Evolutionary conservation across 2,113 vertebrate genomes (phyloP).

Genomic region (Taxidea taxus): DNA sequence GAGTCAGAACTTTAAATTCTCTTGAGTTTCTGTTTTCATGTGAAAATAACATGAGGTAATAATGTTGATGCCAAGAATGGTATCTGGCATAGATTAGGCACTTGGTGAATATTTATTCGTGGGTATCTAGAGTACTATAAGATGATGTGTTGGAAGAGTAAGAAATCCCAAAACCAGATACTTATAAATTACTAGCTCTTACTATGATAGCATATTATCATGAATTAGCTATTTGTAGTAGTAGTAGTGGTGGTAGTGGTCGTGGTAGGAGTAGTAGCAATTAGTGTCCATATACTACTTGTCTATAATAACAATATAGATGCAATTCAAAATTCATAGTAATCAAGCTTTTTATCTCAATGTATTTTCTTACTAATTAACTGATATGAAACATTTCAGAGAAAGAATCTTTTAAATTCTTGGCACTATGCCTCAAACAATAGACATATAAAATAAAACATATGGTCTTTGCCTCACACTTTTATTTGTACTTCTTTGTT

Average conservation of each 20-base stretch:
- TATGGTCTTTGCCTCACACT: not conserved
- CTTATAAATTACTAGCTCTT: not conserved
- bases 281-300: not conserved
- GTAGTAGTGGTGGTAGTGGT: not conserved
- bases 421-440: not conserved
- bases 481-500: not conserved
- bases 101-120: not conserved
- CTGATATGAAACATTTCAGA: not conserved
- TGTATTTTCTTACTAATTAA: not conserved
- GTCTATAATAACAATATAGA: not conserved
- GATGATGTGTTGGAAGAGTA: not conserved
- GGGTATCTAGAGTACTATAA: not conserved
- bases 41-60: not conserved
- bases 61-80: not conserved
- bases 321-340: not conserved
- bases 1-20: not conserved
- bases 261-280: not conserved
- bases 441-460: not conserved
- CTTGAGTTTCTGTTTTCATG: not conserved
- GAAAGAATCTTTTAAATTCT: not conserved
- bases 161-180: not conserved
- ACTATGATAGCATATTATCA: not conserved
- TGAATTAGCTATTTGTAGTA: not conserved
- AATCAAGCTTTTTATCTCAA: not conserved
- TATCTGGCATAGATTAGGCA: not conserved